These are phyloP conservation scores for Lepidurus apus DNA, from an alignment of 1,140 invertebrate genomes.

Conservation along the genomic window DNA sequence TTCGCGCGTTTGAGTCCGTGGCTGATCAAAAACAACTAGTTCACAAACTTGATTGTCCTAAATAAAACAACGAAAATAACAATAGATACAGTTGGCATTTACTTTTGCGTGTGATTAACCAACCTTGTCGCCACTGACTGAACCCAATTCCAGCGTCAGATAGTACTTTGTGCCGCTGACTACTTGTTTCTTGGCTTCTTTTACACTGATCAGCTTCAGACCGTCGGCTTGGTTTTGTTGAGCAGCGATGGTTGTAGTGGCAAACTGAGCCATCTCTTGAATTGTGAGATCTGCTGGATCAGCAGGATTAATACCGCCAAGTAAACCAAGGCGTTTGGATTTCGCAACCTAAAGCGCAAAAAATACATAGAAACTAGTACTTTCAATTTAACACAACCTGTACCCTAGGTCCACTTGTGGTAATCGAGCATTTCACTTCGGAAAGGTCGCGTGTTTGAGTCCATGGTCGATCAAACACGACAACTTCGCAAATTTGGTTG, in stretches of 20 bases:
- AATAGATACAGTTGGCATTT: not conserved
- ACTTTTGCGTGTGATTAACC: not conserved
- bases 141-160: slow-evolving; percentile 23
- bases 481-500: slow-evolving; percentile 23
- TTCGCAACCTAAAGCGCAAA: not conserved
- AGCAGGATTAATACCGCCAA: not conserved
- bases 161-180: slow-evolving; percentile 14
- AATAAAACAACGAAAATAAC: not conserved
- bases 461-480: slow-evolving; percentile 29
- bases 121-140: not conserved
- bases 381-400: not conserved
- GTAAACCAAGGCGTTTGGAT: not conserved
- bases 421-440: not conserved
- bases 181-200: not conserved
- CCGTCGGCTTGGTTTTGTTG: slow-evolving; percentile 15
- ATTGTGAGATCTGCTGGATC: not conserved
- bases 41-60: not conserved
- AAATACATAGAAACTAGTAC: not conserved
- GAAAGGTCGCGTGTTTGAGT: not conserved
- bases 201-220: slow-evolving; percentile 16
- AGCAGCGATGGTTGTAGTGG: not conserved
- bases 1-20: not conserved
- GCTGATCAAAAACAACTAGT: slow-evolving; percentile 11
- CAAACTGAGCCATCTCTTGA: slow-evolving; percentile 19
- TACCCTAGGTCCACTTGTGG: not conserved